Evolutionary conservation across 1,140 invertebrate genomes (phyloP), one percentile per base, ranked within the genome.

Genomic region (Calephelis virginiensis): DNA sequence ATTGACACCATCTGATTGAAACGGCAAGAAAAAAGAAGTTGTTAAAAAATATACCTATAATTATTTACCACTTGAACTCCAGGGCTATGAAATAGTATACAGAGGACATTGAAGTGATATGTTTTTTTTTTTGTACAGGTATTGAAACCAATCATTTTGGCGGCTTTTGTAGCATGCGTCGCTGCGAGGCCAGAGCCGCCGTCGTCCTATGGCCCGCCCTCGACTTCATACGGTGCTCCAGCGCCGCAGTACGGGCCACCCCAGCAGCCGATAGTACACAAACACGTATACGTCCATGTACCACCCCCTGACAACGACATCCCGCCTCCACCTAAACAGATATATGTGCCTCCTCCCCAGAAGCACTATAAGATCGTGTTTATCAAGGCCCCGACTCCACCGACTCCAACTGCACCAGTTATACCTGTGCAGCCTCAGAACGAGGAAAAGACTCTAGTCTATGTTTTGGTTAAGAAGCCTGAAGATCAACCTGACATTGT

Each of bases 291-390:
- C 85, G 95, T 97, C 1, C 96, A 97, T 80, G 96, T 97, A 28
- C 95, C 96, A 61, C 96, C 96, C 14, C 96, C 95, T 80, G 96
- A 97, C 83, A 95, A 95, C 2, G 94, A 95, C 77, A 94, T 95
- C 80, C 93, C 93, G 46, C 91, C 93, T 3, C 93, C 95, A 4
- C 93, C 90, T 73, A 94, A 93, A 90, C 93, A 86, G 40, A 93
- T 94, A 68, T 87, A 92, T 56, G 93, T 94, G 37, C 93, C 94
- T 60, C 94, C 96, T 8, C 95, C 96, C 9, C 96, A 97, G 80
- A 97, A 97, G 78, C 96, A 97, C 80, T 97, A 97, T 93, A 97
- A 97, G 86, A 97, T 97, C 73, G 95, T 97, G 47, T 97, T 97
- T 92, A 97, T 97, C 82, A 97, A 97, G 89, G 96, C 96, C 0